A percentile compares a stretch with the other conserved stretches of the same genome.
These are phyloP conservation scores for Tribolium castaneum DNA, from an alignment of 1,140 invertebrate genomes.

Conservation along the genomic window DNA sequence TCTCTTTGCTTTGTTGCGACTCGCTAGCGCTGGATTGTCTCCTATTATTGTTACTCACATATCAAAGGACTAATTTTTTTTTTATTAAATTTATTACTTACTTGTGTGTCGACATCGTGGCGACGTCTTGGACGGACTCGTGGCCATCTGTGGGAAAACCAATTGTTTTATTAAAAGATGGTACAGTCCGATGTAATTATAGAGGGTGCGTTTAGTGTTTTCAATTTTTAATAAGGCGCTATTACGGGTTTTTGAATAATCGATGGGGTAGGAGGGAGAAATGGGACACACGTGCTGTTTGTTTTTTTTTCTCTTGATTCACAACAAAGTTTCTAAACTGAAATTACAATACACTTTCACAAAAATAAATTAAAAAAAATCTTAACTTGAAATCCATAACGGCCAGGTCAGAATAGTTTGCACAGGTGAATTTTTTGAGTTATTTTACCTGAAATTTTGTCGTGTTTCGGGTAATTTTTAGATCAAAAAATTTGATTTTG, in stretches of 20 bases:
- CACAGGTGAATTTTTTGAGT: too few relatives aligned
- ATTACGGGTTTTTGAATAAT: conserved; percentile 16
- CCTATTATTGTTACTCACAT: too few relatives aligned
- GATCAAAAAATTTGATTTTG: too few relatives aligned
- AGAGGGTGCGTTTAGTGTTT: conserved; percentile 9
- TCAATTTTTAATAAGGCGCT: conserved; percentile 6
- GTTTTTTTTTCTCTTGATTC: too few relatives aligned
- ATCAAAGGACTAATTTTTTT: not conserved
- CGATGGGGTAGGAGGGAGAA: not conserved
- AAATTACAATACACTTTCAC: too few relatives aligned
- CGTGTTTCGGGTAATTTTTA: too few relatives aligned
- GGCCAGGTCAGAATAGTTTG: too few relatives aligned
- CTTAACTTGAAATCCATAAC: too few relatives aligned
- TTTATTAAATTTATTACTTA: not conserved
- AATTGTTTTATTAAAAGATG: not conserved
- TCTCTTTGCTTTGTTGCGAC: conserved; percentile 59
- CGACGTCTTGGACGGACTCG: conserved; percentile 25
- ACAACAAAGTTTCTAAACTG: too few relatives aligned
- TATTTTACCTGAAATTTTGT: too few relatives aligned
- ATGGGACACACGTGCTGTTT: too few relatives aligned
- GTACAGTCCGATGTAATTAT: conserved; percentile 1
- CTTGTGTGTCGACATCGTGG: conserved; percentile 34
- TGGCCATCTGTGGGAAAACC: not conserved
- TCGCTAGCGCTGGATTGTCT: conserved; percentile 61
- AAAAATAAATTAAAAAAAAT: too few relatives aligned